These are phyloP conservation scores for Metallyticus violacea DNA, from an alignment of 2,888 invertebrate genomes.

Conservation along the genomic window DNA sequence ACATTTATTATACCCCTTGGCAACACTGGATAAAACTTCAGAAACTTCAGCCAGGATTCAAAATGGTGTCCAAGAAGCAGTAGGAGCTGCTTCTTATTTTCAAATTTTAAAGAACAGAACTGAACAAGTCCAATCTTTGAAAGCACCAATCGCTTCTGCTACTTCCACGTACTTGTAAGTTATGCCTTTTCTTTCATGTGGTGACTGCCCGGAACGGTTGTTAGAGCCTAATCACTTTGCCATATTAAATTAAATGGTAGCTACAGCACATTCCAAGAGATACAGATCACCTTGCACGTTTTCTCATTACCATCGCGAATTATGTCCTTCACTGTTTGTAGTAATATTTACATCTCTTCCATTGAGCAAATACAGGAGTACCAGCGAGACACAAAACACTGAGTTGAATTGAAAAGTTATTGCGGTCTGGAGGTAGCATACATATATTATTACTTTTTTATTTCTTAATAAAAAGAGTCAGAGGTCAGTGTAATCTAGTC, in stretches of 20 bases:
- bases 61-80: no score
- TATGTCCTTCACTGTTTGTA: neutral
- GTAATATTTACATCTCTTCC: neutral
- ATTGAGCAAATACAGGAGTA: neutral
- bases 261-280: neutral
- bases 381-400: neutral
- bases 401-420: neutral
- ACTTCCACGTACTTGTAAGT: no score
- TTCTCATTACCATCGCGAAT: neutral
- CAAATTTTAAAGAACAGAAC: neutral
- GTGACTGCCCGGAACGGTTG: no score
- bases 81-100: no score
- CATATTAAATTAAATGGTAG: neutral
- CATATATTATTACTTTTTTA: neutral
- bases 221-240: neutral
- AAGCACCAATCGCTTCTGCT: neutral
- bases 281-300: neutral
- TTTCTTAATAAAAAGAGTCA: neutral
- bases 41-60: no score
- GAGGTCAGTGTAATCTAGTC: no score
- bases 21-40: no score
- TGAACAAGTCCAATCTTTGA: neutral
- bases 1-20: no score
- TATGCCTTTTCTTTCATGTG: no score
- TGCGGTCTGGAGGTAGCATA: neutral